phyloP scores from a whole-genome alignment of 1,140 invertebrate species.

The Maconellicoccus hirsutus region DNA sequence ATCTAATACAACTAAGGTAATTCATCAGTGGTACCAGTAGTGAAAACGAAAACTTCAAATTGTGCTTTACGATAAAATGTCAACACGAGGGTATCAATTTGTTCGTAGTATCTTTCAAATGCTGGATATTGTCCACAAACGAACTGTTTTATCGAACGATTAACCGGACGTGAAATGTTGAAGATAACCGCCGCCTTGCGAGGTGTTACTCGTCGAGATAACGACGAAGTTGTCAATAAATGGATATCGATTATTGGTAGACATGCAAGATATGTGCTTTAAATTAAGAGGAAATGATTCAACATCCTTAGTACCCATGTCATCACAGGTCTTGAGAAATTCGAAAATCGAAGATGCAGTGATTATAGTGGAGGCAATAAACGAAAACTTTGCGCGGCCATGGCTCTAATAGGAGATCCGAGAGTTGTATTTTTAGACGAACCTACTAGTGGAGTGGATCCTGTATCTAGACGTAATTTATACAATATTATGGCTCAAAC shows the following conservation, averaged over 20 bases:
- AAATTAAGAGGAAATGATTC: background rate
- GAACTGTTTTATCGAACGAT: slow-evolving; percentile 45
- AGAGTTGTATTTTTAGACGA: slow-evolving; percentile 78
- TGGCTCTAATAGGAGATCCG: slow-evolving; percentile 84
- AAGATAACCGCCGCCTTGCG: slow-evolving; percentile 58
- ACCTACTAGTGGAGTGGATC: slow-evolving; percentile 68
- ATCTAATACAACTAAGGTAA: background rate
- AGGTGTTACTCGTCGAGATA: slow-evolving; percentile 46
- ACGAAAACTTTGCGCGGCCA: slow-evolving; percentile 83
- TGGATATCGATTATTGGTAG: slow-evolving; percentile 45
- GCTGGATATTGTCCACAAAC: slow-evolving; percentile 38
- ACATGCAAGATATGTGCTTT: background rate
- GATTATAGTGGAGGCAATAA: slow-evolving; percentile 81
- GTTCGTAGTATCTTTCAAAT: background rate
- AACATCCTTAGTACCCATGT: background rate
- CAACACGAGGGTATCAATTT: no score
- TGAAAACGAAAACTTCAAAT: no score
- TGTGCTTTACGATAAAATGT: no score
- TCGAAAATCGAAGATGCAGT: slow-evolving; percentile 27
- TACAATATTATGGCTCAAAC: slow-evolving; percentile 57
- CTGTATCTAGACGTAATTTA: slow-evolving; percentile 57
- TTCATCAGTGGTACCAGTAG: no score
- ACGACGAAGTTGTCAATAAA: slow-evolving; percentile 39
- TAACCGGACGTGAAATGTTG: slow-evolving; percentile 66
- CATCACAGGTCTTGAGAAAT: slow-evolving; percentile 38